Evolutionary conservation across 2,113 vertebrate genomes (phyloP), one percentile per base, ranked within the genome.

Genomic region (Carassius carassius): DNA sequence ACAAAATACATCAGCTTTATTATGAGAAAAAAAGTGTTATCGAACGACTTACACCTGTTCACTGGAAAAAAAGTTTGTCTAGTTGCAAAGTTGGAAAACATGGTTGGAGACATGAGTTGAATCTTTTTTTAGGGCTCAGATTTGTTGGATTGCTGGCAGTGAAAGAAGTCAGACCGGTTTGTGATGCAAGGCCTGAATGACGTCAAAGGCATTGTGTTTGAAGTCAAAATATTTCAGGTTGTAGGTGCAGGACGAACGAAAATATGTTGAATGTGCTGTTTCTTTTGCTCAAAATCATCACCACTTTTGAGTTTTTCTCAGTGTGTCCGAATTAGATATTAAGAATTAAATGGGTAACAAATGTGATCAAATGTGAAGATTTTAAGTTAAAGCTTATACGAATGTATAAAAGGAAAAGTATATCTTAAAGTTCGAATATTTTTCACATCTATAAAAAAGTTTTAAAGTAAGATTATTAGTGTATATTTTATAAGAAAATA

Each of bases 161-260:
- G 54, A 82, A 86, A 88, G 72, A 21, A 78, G 87, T 69, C 72
- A 2, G 78, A 88, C 87, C 78, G 63, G 87, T 88, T 86, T 85
- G 32, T 54, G 78, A 84, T 72, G 80, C 67, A 82, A 82, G 79
- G 5, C 23, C 35, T 44, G 62, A 3, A 32, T 65, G 72, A 69
- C 19, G 69, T 72, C 72, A 81, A 67, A 81, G 73, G 25, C 63
- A 37, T 81, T 81, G 69, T 85, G 21, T 81, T 76, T 70, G 62
- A 41, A 47, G 17, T 51, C 44, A 25, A 44, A 29, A 44, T 69
- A 54, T 82, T 72, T 32, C 49, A 82, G 12, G 32, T 72, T 58
- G 5, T 32, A 82, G 29, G 21, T 58, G 44, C 56, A 65, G 25
- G 62, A 84, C 21, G 11, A 81, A 17, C 11, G n/a, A 23, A 88